Evolutionary conservation across 2,113 vertebrate species (phyloP).

Genomic region (Nettapus auritus): DNA sequence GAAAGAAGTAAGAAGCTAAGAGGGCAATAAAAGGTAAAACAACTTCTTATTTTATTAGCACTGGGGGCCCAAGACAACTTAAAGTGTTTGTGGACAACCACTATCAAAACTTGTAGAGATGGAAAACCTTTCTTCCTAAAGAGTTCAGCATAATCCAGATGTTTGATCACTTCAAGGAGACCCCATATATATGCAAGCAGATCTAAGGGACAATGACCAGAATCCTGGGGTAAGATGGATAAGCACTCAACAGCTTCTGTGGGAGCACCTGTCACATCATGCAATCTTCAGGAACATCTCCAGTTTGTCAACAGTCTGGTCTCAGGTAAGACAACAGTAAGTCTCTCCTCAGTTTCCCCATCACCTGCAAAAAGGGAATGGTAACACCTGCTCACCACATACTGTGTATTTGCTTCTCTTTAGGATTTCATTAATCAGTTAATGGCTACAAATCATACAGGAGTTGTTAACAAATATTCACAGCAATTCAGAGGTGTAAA

Average conservation of each 20-base stretch:
- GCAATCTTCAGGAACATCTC: background rate
- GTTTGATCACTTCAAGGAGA: background rate
- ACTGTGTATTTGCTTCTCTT: conserved; percentile 1
- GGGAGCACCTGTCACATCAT: background rate
- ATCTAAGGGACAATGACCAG: background rate
- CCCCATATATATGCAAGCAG: background rate
- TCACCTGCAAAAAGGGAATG: background rate
- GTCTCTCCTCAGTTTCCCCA: background rate
- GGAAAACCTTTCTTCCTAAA: background rate
- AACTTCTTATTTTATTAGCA: background rate
- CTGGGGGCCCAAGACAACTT: background rate
- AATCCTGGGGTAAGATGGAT: background rate
- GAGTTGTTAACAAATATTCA: conserved; percentile 35
- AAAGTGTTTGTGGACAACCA: background rate
- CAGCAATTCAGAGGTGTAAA: conserved; percentile 59
- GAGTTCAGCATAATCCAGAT: background rate
- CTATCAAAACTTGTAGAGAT: background rate
- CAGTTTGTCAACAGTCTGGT: background rate
- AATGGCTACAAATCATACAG: conserved; percentile 35
- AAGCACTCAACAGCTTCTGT: background rate
- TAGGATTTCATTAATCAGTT: conserved; percentile 54
- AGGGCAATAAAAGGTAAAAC: background rate
- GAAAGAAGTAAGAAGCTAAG: background rate
- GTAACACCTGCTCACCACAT: conserved; percentile 25
- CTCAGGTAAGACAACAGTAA: background rate